phyloP scores from a whole-genome alignment of 2,888 invertebrate species.

The Drosophila mulleri region DNA sequence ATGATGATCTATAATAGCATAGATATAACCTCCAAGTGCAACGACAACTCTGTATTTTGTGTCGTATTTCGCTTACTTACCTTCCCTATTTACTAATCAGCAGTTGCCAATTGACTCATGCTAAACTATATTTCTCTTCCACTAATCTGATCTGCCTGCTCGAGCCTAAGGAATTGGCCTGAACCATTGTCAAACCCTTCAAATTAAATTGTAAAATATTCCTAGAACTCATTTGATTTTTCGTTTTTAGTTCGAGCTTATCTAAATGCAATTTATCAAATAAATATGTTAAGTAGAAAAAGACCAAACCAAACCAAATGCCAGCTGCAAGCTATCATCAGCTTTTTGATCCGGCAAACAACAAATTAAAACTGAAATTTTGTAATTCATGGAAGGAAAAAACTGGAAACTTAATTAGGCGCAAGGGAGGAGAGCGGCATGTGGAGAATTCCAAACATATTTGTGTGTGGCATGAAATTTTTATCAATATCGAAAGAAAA shows the following conservation, averaged over 20 bases:
- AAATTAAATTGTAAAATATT: background rate
- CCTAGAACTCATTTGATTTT: background rate
- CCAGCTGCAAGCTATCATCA: slow-evolving; percentile 64
- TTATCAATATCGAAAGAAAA: slow-evolving; percentile 21
- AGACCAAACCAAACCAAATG: slow-evolving; percentile 7
- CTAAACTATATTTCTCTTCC: background rate
- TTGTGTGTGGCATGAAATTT: slow-evolving; percentile 20
- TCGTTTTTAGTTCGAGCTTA: slow-evolving; percentile 16
- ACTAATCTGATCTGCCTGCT: background rate
- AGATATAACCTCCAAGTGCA: background rate
- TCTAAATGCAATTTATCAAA: slow-evolving; percentile 54
- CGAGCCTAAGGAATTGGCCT: background rate
- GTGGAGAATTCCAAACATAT: background rate
- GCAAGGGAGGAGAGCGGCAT: background rate
- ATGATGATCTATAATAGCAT: background rate
- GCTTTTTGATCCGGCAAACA: slow-evolving; percentile 44
- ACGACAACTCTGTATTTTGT: too few relatives aligned
- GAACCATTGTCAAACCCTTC: background rate
- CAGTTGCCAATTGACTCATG: background rate
- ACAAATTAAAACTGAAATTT: slow-evolving; percentile 18
- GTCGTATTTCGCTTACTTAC: too few relatives aligned
- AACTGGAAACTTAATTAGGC: slow-evolving; percentile 52
- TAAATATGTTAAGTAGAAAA: slow-evolving; percentile 2
- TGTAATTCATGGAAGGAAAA: slow-evolving; percentile 19
- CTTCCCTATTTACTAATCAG: background rate